Evolutionary conservation across 64 coral and sea anemone genomes (phyloP).

Genomic region (Porites lutea): DNA sequence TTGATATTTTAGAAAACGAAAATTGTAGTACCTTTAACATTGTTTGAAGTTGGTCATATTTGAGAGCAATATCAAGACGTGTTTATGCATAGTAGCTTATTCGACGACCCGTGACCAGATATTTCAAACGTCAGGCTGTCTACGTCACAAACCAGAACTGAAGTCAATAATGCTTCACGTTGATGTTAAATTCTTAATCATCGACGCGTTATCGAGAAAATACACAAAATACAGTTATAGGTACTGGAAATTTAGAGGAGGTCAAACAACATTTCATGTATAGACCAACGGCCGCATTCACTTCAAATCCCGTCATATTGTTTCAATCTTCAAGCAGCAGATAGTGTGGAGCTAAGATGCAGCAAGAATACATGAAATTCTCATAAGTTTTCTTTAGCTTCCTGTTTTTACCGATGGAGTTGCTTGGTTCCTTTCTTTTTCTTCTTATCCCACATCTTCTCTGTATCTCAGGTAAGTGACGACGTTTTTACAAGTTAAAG

Average conservation of each 20-base stretch:
- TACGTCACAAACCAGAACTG: neutral
- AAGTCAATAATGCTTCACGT: neutral
- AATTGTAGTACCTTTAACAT: too few species aligned
- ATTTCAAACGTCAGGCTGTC: neutral
- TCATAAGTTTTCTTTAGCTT: too few species aligned
- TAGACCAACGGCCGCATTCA: neutral
- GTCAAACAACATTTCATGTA: neutral
- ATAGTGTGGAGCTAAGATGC: too few species aligned
- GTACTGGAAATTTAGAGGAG: neutral
- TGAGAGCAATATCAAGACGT: neutral
- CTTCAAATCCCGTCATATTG: neutral
- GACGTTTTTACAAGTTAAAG: too few species aligned
- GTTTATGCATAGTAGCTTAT: too few species aligned
- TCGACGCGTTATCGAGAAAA: neutral
- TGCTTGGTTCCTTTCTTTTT: neutral
- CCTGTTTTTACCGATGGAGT: neutral
- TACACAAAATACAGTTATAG: neutral
- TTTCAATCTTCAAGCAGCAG: too few species aligned
- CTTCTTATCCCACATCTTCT: neutral
- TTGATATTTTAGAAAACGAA: too few species aligned
- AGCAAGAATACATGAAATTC: too few species aligned
- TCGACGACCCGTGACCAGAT: conserved; percentile 13
- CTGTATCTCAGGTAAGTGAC: neutral
- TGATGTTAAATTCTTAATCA: neutral
- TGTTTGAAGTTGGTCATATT: too few species aligned